Evolutionary conservation across 2,113 vertebrate genomes (phyloP).

Genomic region (Tupaia tana): DNA sequence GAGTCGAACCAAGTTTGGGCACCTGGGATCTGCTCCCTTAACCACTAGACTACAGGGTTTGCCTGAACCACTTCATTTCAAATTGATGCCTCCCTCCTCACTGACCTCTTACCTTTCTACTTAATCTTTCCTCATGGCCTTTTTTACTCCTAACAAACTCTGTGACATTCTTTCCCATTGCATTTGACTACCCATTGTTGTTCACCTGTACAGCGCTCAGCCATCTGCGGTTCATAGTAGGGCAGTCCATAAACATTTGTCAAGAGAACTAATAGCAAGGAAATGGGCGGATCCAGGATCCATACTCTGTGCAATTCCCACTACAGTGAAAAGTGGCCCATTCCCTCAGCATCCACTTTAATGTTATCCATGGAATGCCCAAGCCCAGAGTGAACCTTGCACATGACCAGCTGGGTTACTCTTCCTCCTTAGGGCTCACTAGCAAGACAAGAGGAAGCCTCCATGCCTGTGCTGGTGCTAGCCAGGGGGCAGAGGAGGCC

Average conservation of each 20-base stretch:
- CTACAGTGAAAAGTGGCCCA: not conserved
- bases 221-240: not conserved
- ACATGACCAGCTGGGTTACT: slow-evolving; percentile 56
- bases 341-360: not conserved
- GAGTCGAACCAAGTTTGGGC: too few relatives aligned
- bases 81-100: not conserved
- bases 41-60: too few relatives aligned
- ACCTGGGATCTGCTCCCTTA: too few relatives aligned
- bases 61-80: not conserved
- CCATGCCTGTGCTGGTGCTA: slow-evolving; percentile 74
- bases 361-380: not conserved
- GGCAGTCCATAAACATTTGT: not conserved
- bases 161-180: not conserved
- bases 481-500: slow-evolving; percentile 71
- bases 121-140: not conserved
- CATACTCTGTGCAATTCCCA: not conserved
- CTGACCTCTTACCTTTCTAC: not conserved
- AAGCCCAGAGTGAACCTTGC: not conserved
- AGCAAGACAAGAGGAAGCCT: slow-evolving; percentile 69
- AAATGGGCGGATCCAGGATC: not conserved
- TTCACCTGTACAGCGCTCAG: not conserved
- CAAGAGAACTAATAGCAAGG: not conserved
- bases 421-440: slow-evolving; percentile 70
- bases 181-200: not conserved
- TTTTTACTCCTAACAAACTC: not conserved